Conservation (phyloP, 1,140 invertebrate genomes). For the Dreissena polymorpha region DNA sequence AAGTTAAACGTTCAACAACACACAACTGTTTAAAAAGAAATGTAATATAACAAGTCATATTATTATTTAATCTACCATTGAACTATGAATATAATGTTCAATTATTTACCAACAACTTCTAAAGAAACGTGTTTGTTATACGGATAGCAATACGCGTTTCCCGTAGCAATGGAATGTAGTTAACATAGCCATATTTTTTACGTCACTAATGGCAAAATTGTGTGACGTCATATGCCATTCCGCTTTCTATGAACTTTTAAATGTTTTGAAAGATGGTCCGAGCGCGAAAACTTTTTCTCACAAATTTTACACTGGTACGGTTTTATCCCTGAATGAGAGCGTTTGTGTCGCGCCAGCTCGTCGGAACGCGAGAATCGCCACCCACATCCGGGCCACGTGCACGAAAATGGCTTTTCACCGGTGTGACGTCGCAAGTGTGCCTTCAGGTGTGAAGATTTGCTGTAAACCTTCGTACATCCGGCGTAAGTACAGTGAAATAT, state of each 20-base stretch:
- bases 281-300: conserved; percentile 88
- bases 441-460: conserved; percentile 95
- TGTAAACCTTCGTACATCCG: conserved; percentile 87
- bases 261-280: conserved; percentile 85
- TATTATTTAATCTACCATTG: too few relatives aligned
- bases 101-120: too few relatives aligned
- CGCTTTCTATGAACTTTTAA: conserved; percentile 88
- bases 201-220: neutral
- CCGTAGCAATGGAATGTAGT: too few relatives aligned
- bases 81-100: too few relatives aligned
- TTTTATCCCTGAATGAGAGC: conserved; percentile 84
- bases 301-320: conserved; percentile 83
- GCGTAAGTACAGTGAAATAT: conserved; percentile 85
- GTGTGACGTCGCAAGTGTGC: conserved; percentile 95
- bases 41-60: too few relatives aligned
- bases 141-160: too few relatives aligned
- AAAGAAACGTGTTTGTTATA: too few relatives aligned
- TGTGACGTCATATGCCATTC: conserved; percentile 15
- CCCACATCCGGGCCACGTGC: conserved; percentile 94
- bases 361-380: conserved; percentile 97
- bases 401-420: conserved; percentile 96
- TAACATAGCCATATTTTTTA: too few relatives aligned
- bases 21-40: too few relatives aligned
- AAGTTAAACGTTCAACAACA: too few relatives aligned
- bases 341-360: conserved; percentile 88